These are phyloP conservation scores for Drosophila pseudoobscura DNA, from an alignment of 1,140 invertebrate species.

Conservation along the genomic window DNA sequence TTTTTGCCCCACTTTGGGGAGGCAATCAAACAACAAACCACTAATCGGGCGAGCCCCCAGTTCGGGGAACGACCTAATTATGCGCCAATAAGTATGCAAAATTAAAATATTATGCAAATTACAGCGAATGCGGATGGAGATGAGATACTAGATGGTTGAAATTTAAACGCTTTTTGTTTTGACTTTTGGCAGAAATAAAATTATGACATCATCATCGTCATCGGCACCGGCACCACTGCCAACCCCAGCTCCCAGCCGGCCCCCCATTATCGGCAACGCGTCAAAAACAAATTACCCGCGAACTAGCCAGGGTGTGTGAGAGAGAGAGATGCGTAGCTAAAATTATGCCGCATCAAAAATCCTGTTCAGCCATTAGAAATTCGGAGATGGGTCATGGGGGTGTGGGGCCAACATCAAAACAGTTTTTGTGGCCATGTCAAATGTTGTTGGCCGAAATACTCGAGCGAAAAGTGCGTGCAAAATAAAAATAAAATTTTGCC, in stretches of 20 bases:
- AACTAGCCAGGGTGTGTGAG: constrained; percentile 9
- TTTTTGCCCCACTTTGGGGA: neutral
- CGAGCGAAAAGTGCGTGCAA: constrained; percentile 38
- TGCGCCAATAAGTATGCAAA: constrained; percentile 66
- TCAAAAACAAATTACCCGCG: constrained; percentile 72
- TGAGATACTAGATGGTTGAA: constrained; percentile 26
- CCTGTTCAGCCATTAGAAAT: constrained; percentile 61
- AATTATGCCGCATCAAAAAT: constrained; percentile 49
- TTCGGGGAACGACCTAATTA: constrained; percentile 57
- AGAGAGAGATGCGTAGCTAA: constrained; percentile 12
- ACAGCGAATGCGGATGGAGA: constrained; percentile 21
- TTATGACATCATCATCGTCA: constrained; percentile 68
- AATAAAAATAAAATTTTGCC: constrained; percentile 42
- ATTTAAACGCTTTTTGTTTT: constrained; percentile 72
- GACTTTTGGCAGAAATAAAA: constrained; percentile 56
- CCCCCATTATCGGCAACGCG: constrained; percentile 39
- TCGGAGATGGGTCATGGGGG: neutral
- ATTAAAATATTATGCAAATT: constrained; percentile 79
- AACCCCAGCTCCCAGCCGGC: neutral
- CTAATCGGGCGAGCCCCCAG: neutral
- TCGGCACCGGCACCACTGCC: neutral
- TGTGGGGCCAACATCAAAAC: constrained; percentile 16
- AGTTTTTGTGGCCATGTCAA: constrained; percentile 18
- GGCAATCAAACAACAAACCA: constrained; percentile 43
- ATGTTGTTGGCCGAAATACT: too few species aligned